Evolutionary conservation across 1,140 invertebrate genomes (phyloP).

Genomic region (Dreissena polymorpha): DNA sequence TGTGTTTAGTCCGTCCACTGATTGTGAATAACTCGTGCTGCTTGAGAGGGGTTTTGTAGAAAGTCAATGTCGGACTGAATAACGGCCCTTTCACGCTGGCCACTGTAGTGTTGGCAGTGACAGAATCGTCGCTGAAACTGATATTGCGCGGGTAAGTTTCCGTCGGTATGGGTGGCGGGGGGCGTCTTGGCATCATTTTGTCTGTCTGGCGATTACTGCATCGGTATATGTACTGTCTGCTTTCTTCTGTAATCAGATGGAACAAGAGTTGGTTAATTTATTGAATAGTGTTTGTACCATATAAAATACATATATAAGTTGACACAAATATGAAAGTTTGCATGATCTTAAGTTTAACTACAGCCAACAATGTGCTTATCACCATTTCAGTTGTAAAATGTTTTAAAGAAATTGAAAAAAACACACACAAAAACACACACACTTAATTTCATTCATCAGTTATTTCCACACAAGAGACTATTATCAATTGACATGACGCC

Average conservation of each 20-base stretch:
- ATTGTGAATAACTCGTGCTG: slow-evolving; percentile 50
- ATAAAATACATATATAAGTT: background rate
- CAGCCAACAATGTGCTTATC: too few relatives aligned
- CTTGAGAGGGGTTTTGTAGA: slow-evolving; percentile 42
- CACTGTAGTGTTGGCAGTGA: slow-evolving; percentile 73
- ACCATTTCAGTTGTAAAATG: too few relatives aligned
- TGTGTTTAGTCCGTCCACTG: slow-evolving; percentile 45
- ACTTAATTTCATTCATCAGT: too few relatives aligned
- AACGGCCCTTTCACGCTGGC: slow-evolving; percentile 44
- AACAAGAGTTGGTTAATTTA: slow-evolving; percentile 13
- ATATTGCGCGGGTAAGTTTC: slow-evolving; percentile 70
- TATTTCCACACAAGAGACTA: too few relatives aligned
- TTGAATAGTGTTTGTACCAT: background rate
- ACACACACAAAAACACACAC: too few relatives aligned
- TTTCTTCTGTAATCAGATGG: slow-evolving; percentile 58
- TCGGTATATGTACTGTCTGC: slow-evolving; percentile 33
- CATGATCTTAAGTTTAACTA: too few relatives aligned
- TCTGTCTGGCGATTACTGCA: slow-evolving; percentile 17
- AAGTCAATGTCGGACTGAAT: slow-evolving; percentile 25
- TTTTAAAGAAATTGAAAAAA: too few relatives aligned
- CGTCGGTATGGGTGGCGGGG: slow-evolving; percentile 35
- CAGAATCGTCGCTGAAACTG: slow-evolving; percentile 76
- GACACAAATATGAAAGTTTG: background rate
- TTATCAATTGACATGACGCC: too few relatives aligned
- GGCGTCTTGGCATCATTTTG: slow-evolving; percentile 37